These are phyloP conservation scores for Syngnathus floridae DNA, from an alignment of 2,113 vertebrate genomes.

Conservation along the genomic window DNA sequence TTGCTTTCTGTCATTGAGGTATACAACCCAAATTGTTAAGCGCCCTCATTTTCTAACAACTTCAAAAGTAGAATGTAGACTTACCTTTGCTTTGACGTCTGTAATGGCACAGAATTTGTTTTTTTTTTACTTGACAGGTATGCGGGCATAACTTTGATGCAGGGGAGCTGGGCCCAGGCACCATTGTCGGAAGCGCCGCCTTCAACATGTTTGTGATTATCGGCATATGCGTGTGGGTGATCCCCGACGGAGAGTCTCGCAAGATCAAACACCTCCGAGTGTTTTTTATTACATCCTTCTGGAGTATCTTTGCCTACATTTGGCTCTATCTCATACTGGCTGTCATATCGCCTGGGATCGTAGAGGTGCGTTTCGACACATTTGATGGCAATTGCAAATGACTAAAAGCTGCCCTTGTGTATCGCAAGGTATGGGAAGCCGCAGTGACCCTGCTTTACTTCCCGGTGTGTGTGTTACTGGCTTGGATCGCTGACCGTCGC, in stretches of 20 bases:
- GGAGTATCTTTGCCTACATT: slow-evolving; percentile 96
- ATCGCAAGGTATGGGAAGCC: slow-evolving; percentile 83
- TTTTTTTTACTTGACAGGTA: slow-evolving; percentile 59
- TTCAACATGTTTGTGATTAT: slow-evolving; percentile 98
- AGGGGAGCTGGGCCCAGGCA: slow-evolving; percentile 83
- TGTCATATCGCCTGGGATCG: slow-evolving; percentile 85
- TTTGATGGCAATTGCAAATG: not conserved
- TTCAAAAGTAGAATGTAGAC: not conserved
- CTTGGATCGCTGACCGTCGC: slow-evolving; percentile 90
- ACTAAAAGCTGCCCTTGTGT: not conserved
- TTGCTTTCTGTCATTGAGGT: slow-evolving; percentile 93
- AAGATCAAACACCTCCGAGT: slow-evolving; percentile 89
- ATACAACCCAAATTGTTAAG: not conserved
- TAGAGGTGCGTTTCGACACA: slow-evolving; percentile 66
- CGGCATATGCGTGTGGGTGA: slow-evolving; percentile 82
- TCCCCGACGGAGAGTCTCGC: slow-evolving; percentile 82
- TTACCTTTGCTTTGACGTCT: not conserved
- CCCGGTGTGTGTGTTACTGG: slow-evolving; percentile 85
- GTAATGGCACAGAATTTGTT: not conserved
- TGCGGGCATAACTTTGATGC: slow-evolving; percentile 90
- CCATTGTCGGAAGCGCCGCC: slow-evolving; percentile 91
- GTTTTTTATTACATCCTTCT: slow-evolving; percentile 89
- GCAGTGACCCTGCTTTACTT: slow-evolving; percentile 87
- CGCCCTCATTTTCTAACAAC: not conserved
- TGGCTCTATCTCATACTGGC: slow-evolving; percentile 95